These are phyloP conservation scores for Ephestia elutella DNA, from an alignment of 1,140 invertebrate genomes.

Conservation along the genomic window DNA sequence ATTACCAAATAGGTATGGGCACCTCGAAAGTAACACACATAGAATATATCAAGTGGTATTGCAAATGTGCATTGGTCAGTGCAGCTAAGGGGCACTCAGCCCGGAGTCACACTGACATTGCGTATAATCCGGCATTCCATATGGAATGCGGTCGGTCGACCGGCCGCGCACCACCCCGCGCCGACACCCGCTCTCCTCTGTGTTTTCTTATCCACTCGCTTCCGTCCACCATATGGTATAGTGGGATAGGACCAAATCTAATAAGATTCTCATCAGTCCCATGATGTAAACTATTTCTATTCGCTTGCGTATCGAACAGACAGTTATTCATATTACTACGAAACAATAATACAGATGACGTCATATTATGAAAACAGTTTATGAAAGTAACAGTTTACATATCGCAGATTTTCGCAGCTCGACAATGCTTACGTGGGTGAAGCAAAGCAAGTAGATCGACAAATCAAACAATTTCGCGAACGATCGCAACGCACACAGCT, in stretches of 20 bases:
- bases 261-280: constrained; percentile 43
- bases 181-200: constrained; percentile 57
- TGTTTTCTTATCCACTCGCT: constrained; percentile 60
- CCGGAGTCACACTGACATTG: constrained; percentile 67
- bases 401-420: constrained; percentile 1
- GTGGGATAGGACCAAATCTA: constrained; percentile 53
- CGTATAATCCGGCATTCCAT: constrained; percentile 68
- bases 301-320: neutral
- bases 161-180: constrained; percentile 64
- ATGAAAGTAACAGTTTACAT: constrained; percentile 9
- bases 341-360: constrained; percentile 20
- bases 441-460: constrained; percentile 7
- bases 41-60: constrained; percentile 33
- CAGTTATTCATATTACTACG: neutral
- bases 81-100: constrained; percentile 34
- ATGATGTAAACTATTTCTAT: neutral
- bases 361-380: constrained; percentile 17
- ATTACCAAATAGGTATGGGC: constrained; percentile 15
- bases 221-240: constrained; percentile 64
- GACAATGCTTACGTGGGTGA: neutral
- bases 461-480: constrained; percentile 13
- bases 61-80: constrained; percentile 53
- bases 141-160: constrained; percentile 70
- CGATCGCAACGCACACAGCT: constrained; percentile 14
- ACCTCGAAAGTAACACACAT: neutral